These are phyloP conservation scores for Oriolus oriolus DNA, from an alignment of 2,113 vertebrate genomes.

Conservation along the genomic window DNA sequence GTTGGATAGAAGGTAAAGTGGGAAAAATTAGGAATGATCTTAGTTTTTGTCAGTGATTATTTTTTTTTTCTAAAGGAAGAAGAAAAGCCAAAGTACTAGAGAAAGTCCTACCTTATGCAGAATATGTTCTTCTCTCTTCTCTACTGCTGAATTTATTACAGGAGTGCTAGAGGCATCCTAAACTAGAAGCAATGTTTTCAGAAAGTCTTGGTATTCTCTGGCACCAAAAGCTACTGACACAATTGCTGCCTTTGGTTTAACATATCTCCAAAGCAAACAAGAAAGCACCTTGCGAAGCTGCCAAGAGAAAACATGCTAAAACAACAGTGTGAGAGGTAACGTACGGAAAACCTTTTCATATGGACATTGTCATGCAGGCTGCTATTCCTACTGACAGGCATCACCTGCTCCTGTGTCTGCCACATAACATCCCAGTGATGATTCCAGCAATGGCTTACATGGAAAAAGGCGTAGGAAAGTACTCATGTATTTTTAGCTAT, in stretches of 20 bases:
- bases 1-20: not conserved
- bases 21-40: not conserved
- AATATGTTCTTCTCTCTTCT: constrained; percentile 23
- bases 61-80: not conserved
- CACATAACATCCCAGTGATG: not conserved
- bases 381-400: not conserved
- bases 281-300: constrained; percentile 28
- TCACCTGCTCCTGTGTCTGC: constrained; percentile 29
- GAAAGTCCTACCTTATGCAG: constrained; percentile 17
- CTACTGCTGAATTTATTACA: constrained; percentile 13
- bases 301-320: constrained; percentile 33
- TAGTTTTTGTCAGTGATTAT: not conserved
- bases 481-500: constrained; percentile 52
- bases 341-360: not conserved
- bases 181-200: constrained; percentile 14
- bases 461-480: constrained; percentile 47
- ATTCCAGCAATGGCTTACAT: constrained; percentile 16
- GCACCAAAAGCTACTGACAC: not conserved
- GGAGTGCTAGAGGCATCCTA: not conserved
- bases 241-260: not conserved
- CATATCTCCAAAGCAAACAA: not conserved
- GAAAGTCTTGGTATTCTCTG: not conserved
- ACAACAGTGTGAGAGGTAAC: not conserved
- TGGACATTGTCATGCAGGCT: not conserved
- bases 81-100: not conserved